Evolutionary conservation across 2,888 invertebrate genomes (phyloP), one percentile per base, ranked within the genome.

Genomic region (Plebejus anna): DNA sequence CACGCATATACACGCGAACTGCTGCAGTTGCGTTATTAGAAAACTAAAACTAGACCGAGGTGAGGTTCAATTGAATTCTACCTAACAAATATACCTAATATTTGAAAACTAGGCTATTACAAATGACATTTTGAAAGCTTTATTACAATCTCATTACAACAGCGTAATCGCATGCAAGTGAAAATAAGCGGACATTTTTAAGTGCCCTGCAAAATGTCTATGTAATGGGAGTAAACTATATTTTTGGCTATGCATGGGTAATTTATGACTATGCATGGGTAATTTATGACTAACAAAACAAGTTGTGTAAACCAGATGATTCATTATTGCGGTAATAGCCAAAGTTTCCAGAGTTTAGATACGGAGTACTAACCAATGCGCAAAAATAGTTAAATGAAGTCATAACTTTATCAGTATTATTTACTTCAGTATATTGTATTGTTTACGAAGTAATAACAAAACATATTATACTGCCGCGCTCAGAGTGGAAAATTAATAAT

Each of bases 301-400:
- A 9, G 47, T 7, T 47, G 47, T 47, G 7, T 51, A 13, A 55
- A 55, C 16, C 55, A 16, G 13, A 51, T 55, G 16, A 55, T 55
- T 55, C 55, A 55, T 55, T 13, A 28, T 11, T 61, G 61, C 9
- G 11, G 4, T 61, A 4, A 61, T 61, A 28, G 28, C 28, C 28
- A 11, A 61, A 28, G 28, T 11, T 61, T 28, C 61, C 11, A 28
- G 61, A 61, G 22, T 28, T 61, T 11, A 61, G 61, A 61, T 28
- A 61, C 7, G 28, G 28, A 28, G 28, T 28, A 61, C 9, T 9
- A 61, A 61, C 61, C 11, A 28, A 61, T 28, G 11, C 11, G 61
- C 61, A 61, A 61, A 61, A 61, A 28, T 61, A 61, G 61, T 61
- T 61, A 11, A 61, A 61, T 61, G 28, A 61, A 61, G 61, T 61